A percentile compares a stretch with the other conserved stretches of the same genome.
These are phyloP conservation scores for Calidris pygmaea DNA, from an alignment of 2,113 vertebrate species.

Conservation along the genomic window DNA sequence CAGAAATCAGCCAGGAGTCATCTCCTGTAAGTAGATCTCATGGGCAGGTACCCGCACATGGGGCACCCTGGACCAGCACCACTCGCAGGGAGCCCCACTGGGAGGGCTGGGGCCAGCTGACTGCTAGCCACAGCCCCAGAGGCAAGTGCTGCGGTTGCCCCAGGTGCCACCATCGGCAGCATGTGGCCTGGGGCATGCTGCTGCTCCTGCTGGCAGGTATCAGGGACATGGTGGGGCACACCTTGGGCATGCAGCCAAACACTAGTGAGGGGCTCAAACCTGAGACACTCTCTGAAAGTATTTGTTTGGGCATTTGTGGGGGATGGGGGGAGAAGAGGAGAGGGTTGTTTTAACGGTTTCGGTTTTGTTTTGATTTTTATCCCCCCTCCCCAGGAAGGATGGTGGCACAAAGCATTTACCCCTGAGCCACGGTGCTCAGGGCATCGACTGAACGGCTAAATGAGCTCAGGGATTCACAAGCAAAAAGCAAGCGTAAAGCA, in stretches of 20 bases:
- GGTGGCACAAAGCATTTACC: not conserved
- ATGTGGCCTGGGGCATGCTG: not conserved
- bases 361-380: not conserved
- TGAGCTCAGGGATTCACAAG: constrained; percentile 15
- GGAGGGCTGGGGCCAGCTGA: not conserved
- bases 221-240: not conserved
- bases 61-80: not conserved
- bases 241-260: not conserved
- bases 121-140: not conserved
- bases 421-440: not conserved
- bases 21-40: not conserved
- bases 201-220: not conserved
- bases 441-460: not conserved
- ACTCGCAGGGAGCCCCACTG: not conserved
- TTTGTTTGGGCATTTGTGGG: not conserved
- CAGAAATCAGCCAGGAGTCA: accelerated
- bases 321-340: not conserved
- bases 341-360: not conserved
- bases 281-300: not conserved
- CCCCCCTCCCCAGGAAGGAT: not conserved
- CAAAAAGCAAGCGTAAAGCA: not conserved
- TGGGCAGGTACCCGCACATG: accelerated
- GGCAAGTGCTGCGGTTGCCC: not conserved
- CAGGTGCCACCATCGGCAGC: not conserved
- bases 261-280: not conserved